Evolutionary conservation across 2,888 invertebrate species (phyloP).

Genomic region (Gymnosoma rotundatum): DNA sequence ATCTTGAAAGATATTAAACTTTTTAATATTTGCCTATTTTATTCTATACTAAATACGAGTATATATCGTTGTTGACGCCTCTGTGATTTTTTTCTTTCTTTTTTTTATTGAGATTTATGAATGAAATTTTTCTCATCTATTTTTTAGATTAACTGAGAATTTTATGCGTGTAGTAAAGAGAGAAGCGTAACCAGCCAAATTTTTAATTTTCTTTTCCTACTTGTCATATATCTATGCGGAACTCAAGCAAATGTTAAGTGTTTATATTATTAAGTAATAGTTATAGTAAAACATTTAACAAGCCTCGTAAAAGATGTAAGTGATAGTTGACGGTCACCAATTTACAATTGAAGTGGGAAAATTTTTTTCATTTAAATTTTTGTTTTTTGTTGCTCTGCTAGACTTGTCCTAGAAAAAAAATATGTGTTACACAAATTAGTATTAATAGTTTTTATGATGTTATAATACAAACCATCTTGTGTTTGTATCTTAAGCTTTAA

Average conservation of each 20-base stretch:
- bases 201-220: conserved; percentile 47
- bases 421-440: conserved; percentile 63
- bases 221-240: conserved; percentile 55
- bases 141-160: conserved; percentile 11
- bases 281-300: conserved; percentile 45
- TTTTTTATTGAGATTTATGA: neutral
- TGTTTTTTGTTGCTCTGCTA: conserved; percentile 2
- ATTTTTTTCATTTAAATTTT: conserved; percentile 24
- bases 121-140: conserved; percentile 33
- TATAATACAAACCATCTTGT: conserved; percentile 54
- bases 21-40: too few relatives aligned
- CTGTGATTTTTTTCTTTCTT: neutral
- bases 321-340: conserved; percentile 48
- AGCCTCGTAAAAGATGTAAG: conserved; percentile 32
- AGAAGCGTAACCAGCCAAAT: conserved; percentile 31
- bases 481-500: conserved; percentile 55
- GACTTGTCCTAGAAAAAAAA: conserved; percentile 39
- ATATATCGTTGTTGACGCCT: neutral
- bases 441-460: conserved; percentile 29
- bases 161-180: conserved; percentile 39
- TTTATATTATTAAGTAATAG: conserved; percentile 58
- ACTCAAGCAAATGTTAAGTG: conserved; percentile 58
- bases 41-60: neutral
- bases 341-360: conserved; percentile 68
- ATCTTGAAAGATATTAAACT: too few relatives aligned